phyloP scores from a whole-genome alignment of 2,888 invertebrate species.

The Agrilus cyanescens region DNA sequence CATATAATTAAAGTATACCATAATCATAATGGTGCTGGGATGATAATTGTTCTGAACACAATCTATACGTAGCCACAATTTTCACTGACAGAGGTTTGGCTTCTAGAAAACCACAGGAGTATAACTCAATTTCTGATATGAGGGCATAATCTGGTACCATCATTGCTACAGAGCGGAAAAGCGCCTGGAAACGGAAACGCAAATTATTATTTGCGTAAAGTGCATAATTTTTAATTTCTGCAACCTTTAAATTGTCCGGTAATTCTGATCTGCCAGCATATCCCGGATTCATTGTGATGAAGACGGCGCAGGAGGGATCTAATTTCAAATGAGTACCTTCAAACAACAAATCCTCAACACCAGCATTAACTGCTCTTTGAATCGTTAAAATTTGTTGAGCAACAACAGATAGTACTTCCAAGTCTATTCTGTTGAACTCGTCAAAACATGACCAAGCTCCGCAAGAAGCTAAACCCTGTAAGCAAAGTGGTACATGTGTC shows the following conservation, averaged over 20 bases:
- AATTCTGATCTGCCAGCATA: slow-evolving; percentile 88
- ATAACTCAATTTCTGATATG: slow-evolving; percentile 88
- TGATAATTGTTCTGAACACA: slow-evolving; percentile 88
- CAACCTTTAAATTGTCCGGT: slow-evolving; percentile 84
- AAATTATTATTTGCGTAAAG: background rate
- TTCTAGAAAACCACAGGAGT: slow-evolving; percentile 83
- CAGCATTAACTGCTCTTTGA: slow-evolving; percentile 77
- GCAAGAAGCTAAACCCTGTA: slow-evolving; percentile 79
- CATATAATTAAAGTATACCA: slow-evolving; percentile 38
- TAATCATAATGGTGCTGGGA: slow-evolving; percentile 94
- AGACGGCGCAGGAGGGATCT: slow-evolving; percentile 81
- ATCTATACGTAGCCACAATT: slow-evolving; percentile 85
- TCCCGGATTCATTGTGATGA: slow-evolving; percentile 94
- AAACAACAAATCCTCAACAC: slow-evolving; percentile 63
- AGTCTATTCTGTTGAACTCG: slow-evolving; percentile 89
- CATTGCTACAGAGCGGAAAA: slow-evolving; percentile 93
- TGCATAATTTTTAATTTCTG: background rate
- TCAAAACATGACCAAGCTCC: slow-evolving; percentile 97
- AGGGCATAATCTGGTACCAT: slow-evolving; percentile 95
- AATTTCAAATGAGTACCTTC: slow-evolving; percentile 79
- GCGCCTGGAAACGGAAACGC: slow-evolving; percentile 42
- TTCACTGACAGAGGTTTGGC: slow-evolving; percentile 83
- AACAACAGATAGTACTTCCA: slow-evolving; percentile 88
- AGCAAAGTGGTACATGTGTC: too few relatives aligned
- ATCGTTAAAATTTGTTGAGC: slow-evolving; percentile 93